Evolutionary conservation across 64 coral and sea anemone genomes (phyloP).

Genomic region (Montipora cactus): DNA sequence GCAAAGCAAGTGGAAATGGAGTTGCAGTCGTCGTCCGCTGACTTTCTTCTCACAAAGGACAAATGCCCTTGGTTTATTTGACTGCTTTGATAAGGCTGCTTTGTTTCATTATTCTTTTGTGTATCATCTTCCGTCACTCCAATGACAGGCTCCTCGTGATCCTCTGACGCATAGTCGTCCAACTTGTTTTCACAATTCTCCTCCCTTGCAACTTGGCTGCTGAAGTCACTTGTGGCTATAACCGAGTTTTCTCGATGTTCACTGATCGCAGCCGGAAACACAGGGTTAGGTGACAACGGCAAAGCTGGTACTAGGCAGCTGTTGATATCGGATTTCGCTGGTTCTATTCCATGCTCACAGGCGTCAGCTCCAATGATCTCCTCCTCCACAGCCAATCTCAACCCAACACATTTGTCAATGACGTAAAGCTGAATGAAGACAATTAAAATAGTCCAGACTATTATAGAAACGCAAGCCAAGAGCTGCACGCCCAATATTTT

Average conservation of each 20-base stretch:
- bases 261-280: not conserved
- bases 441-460: constrained; percentile 47
- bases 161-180: not conserved
- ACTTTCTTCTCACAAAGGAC: not conserved
- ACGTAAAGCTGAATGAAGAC: constrained; percentile 60
- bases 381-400: constrained; percentile 49
- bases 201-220: no score
- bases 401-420: constrained; percentile 58
- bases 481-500: constrained; percentile 86
- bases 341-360: constrained; percentile 54
- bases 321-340: not conserved
- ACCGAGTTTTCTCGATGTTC: not conserved
- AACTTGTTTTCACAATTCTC: not conserved
- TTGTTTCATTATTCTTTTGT: not conserved
- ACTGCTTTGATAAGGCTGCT: not conserved
- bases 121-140: not conserved
- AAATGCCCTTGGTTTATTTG: not conserved
- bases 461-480: constrained; percentile 63
- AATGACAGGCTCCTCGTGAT: not conserved
- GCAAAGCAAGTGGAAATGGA: not conserved
- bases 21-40: not conserved
- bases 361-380: constrained; percentile 64
- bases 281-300: not conserved
- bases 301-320: not conserved
- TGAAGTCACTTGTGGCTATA: not conserved